These are phyloP conservation scores for Aegithalos caudatus DNA, from an alignment of 2,113 vertebrate genomes.

Conservation along the genomic window DNA sequence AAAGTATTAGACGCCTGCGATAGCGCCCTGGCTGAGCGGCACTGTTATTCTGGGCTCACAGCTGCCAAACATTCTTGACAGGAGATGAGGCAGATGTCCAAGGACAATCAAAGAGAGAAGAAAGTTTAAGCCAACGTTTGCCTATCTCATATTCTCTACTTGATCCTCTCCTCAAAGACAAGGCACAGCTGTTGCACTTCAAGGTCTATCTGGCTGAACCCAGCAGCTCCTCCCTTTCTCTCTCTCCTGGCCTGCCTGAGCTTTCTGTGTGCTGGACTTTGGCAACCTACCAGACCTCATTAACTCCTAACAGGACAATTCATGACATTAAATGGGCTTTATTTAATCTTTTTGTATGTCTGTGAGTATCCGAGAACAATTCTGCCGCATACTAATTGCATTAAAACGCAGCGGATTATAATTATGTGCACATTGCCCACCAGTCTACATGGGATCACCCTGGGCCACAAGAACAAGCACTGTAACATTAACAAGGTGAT, in stretches of 20 bases:
- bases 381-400: constrained; percentile 23
- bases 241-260: constrained; percentile 53
- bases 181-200: constrained; percentile 92
- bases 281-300: constrained; percentile 57
- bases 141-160: constrained; percentile 92
- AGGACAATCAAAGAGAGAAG: constrained; percentile 95
- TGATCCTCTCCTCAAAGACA: constrained; percentile 92
- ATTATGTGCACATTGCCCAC: constrained; percentile 9
- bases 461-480: constrained; percentile 50
- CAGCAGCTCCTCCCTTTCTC: constrained; percentile 62
- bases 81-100: constrained; percentile 98
- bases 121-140: constrained; percentile 95
- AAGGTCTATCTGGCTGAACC: constrained; percentile 78
- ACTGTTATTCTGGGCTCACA: constrained; percentile 94
- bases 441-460: constrained; percentile 21
- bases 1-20: constrained; percentile 90
- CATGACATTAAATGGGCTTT: constrained; percentile 19
- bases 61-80: constrained; percentile 97
- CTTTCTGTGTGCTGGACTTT: constrained; percentile 34
- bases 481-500: constrained; percentile 64
- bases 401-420: not conserved
- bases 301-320: constrained; percentile 64
- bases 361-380: constrained; percentile 26
- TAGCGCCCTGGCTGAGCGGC: constrained; percentile 79
- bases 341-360: constrained; percentile 39